These are phyloP conservation scores for Eilema caniola DNA, from an alignment of 2,888 invertebrate genomes.

Conservation along the genomic window DNA sequence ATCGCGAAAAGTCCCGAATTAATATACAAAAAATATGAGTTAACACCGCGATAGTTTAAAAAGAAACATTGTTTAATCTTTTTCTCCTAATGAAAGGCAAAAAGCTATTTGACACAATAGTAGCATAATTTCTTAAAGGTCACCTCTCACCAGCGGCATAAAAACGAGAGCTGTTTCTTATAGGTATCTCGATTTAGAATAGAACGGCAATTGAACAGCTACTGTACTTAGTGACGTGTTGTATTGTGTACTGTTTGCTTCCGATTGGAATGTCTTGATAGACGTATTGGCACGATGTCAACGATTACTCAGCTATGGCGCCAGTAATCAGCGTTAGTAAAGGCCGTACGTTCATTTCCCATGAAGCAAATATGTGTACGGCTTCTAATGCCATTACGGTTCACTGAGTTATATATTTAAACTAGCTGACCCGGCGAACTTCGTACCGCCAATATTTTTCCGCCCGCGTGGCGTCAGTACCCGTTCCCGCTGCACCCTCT, in stretches of 20 bases:
- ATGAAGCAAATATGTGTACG: constrained; percentile 13
- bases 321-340: constrained; percentile 6
- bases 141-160: background rate
- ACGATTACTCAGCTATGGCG: constrained; percentile 15
- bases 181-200: background rate
- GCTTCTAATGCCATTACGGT: constrained; percentile 6
- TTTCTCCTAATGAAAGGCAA: background rate
- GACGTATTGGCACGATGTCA: constrained; percentile 13
- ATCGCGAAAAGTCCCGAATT: too few species aligned
- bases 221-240: constrained; percentile 3
- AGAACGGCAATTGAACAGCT: background rate
- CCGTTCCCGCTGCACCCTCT: too few species aligned
- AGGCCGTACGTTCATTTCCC: constrained; percentile 1
- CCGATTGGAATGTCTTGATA: constrained; percentile 17
- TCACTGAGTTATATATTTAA: background rate
- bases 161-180: background rate
- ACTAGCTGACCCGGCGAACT: too few species aligned
- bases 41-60: too few species aligned
- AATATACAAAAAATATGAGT: too few species aligned
- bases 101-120: background rate
- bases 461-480: too few species aligned
- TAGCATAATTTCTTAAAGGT: background rate
- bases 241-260: background rate
- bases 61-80: background rate
- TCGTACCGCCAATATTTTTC: too few species aligned